Evolutionary conservation across 2,113 vertebrate genomes (phyloP), one percentile per base, ranked within the genome.

Genomic region (Amphiprion ocellaris): DNA sequence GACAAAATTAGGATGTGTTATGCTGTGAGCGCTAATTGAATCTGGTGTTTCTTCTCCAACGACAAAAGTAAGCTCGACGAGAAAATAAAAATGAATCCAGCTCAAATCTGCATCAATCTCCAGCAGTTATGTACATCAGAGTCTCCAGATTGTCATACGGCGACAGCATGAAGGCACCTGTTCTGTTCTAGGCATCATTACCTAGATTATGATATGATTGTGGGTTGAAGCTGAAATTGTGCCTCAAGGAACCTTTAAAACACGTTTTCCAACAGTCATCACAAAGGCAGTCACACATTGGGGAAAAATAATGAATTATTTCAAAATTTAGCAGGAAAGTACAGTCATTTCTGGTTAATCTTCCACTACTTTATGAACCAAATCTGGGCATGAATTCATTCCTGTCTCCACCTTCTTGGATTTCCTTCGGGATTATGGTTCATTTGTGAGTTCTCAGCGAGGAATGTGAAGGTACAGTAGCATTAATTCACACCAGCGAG

Each of bases 331-430:
- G 63, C 44, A 65, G 41, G 67, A 53, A 52, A 81, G 67, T 53
- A 68, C 33, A 69, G 87, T 77, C 62, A 68, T 86, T 87, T 87
- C 30, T 60, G 54, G 69, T 70, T 90, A 91, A 91, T 91, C 79
- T 82, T 30, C 77, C 53, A 16, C 49, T 54, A 50, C 54, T 80
- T 88, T 28, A 15, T 19, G 49, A 63, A 33, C n/a, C 61, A 33
- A 77, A 76, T 69, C 73, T 67, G 16, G 9, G 59, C 70, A 46
- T 54, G 47, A 85, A 80, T 78, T 61, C 47, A 54, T 70, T 83
- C 23, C 21, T 4, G 11, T 59, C 76, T 79, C 68, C 78, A 77
- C 80, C 83, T 81, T 79, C 69, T 53, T 3, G 63, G 77, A 53
- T 67, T 79, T 85, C 67, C 19, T 12, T 11, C n/a, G 63, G 83